Evolutionary conservation across 2,797 vertebrate genomes (phyloP).

Genomic region (Echeneis naucrates): DNA sequence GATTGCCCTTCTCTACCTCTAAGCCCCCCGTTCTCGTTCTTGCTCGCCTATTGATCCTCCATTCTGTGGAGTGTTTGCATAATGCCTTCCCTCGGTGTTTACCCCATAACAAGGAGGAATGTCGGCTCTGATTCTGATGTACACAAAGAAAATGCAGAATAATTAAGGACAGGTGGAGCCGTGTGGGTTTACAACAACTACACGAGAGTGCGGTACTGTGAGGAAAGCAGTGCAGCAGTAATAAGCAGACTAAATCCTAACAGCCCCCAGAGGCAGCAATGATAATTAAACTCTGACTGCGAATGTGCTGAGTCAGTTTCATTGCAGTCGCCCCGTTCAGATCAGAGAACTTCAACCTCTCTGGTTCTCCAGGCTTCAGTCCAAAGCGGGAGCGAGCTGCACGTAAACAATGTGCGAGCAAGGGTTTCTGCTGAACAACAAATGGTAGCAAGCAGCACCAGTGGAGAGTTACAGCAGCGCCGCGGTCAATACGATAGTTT

Average conservation of each 20-base stretch:
- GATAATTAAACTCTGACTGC: constrained; percentile 29
- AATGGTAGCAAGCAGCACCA: background rate
- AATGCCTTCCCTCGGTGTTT: constrained; percentile 41
- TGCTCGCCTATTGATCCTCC: constrained; percentile 30
- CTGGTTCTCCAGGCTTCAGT: background rate
- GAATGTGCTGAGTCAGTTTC: constrained; percentile 20
- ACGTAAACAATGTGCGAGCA: background rate
- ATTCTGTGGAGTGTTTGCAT: constrained; percentile 33
- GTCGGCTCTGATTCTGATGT: constrained; percentile 18
- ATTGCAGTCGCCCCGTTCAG: background rate
- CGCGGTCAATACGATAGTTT: background rate
- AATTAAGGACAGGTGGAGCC: constrained; percentile 14
- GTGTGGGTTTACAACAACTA: background rate
- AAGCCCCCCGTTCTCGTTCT: constrained; percentile 7
- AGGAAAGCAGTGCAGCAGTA: constrained; percentile 4
- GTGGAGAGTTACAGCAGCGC: background rate
- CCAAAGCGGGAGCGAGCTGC: background rate
- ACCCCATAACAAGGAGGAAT: constrained; percentile 4
- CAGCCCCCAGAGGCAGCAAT: constrained; percentile 15
- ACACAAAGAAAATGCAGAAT: constrained; percentile 6
- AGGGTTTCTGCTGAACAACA: background rate
- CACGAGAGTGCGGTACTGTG: background rate
- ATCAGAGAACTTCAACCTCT: constrained; percentile 12
- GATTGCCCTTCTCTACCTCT: constrained; percentile 10
- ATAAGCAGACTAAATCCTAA: constrained; percentile 29